These are phyloP conservation scores for Meriones psammophilus DNA, from an alignment of 2,797 vertebrate species.

Conservation along the genomic window DNA sequence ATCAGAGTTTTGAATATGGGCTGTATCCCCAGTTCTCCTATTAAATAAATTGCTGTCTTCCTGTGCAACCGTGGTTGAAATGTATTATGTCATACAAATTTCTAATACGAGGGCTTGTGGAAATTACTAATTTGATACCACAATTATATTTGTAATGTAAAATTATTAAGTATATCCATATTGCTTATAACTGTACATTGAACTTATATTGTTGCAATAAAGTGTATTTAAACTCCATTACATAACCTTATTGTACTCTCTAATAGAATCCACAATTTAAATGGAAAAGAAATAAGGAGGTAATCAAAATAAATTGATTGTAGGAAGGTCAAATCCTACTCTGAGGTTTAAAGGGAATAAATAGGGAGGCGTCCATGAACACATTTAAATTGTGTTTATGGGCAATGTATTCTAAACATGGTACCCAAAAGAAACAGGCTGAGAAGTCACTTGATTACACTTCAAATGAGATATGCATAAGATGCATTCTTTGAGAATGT, in stretches of 20 bases:
- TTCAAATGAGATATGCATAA: constrained; percentile 52
- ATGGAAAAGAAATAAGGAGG: constrained; percentile 74
- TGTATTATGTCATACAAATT: constrained; percentile 76
- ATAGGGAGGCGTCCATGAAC: constrained; percentile 65
- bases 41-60: constrained; percentile 81
- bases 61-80: constrained; percentile 83
- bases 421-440: constrained; percentile 28
- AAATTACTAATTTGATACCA: constrained; percentile 88
- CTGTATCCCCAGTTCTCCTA: constrained; percentile 77
- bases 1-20: constrained; percentile 78
- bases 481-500: constrained; percentile 64
- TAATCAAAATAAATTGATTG: constrained; percentile 63
- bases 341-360: constrained; percentile 67
- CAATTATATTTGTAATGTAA: constrained; percentile 87
- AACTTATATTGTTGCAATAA: constrained; percentile 88
- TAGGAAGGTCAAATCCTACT: constrained; percentile 69
- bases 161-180: constrained; percentile 87
- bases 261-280: constrained; percentile 85
- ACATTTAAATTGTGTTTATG: constrained; percentile 66
- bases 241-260: constrained; percentile 85
- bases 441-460: constrained; percentile 70
- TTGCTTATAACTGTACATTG: constrained; percentile 85
- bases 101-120: constrained; percentile 85
- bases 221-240: constrained; percentile 87
- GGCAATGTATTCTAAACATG: constrained; percentile 55